Base-by-base conservation (phyloP, 2,797 vertebrate species). In the Buceros bicornis region DNA sequence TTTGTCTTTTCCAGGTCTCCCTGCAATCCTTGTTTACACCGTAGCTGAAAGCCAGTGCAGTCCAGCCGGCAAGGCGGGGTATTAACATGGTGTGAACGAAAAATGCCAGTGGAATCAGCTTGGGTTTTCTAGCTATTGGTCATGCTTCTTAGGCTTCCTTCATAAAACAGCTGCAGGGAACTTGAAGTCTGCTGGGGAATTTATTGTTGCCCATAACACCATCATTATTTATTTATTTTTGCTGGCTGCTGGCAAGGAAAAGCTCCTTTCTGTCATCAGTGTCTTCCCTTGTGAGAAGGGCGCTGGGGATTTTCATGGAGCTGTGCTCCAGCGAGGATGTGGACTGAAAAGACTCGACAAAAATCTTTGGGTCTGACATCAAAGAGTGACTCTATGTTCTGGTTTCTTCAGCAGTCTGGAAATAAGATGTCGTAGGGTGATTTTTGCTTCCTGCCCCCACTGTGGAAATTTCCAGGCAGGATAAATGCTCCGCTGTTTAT, bases 121-220 rank as follows among this genome's bases (percentile, higher is more conserved):
- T 31, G 82, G 88, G 42, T 74, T 96, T 93, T 87, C 87, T 71
- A 71, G 61, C 62, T 35, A 7, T 70, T 50, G 91, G 91, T 90
- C 82, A 86, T 61, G 76, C 71, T 19, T 70, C 87, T 81, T n/a
- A 53, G 48, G 47, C 72, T 90, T 91, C 79, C 94, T 62, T 69
- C 73, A 65, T 40, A 35, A 90, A 95, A 89, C 90, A 95, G 88
- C 92, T 92, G 90, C 81, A 84, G 66, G 82, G 86, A 95, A 45
- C 80, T 69, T 40, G 62, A 77, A 84, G 66, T 11, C 83, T 94
- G 66, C 78, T 67, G 26, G 47, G 73, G 90, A 93, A 77, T 89
- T 92, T 70, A 62, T 70, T 71, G 78, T 42, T 16, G 57, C 86
- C 81, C 37, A 13, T 25, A 92, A 70, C 48, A 62, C 1, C 35